These are phyloP conservation scores for Stenichneumon culpator DNA, from an alignment of 2,888 invertebrate species.

Conservation along the genomic window DNA sequence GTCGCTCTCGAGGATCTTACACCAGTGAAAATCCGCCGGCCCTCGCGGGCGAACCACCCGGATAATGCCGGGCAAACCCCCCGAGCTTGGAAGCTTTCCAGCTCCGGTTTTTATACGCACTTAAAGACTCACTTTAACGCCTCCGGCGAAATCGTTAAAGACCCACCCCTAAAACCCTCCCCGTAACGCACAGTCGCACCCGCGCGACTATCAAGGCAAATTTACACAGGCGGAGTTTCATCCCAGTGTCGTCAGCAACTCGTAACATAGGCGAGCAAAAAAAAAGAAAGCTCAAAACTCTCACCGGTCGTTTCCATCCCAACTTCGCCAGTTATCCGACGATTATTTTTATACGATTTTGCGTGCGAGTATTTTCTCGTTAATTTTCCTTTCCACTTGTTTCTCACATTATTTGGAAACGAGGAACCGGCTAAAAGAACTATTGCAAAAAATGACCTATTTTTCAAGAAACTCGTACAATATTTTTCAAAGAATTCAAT, in stretches of 20 bases:
- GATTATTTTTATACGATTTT: not conserved
- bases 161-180: too few species aligned
- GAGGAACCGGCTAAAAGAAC: too few species aligned
- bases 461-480: too few species aligned
- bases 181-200: conserved; percentile 2
- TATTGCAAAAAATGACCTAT: too few species aligned
- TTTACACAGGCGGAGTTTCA: conserved; percentile 19
- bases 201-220: not conserved
- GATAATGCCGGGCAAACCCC: conserved; percentile 20
- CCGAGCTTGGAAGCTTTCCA: conserved; percentile 19
- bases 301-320: not conserved
- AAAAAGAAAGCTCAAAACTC: not conserved
- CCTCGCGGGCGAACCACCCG: not conserved
- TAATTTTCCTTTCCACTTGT: too few species aligned
- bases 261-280: not conserved
- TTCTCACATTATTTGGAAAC: too few species aligned
- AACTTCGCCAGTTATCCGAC: not conserved
- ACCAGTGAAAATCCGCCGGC: conserved; percentile 19
- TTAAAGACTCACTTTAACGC: conserved; percentile 46
- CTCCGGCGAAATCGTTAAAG: conserved; percentile 56
- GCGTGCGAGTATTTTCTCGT: not conserved
- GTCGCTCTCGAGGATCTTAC: not conserved
- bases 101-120: conserved; percentile 53
- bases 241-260: conserved; percentile 35
- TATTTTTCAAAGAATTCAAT: not conserved